Evolutionary conservation across 2,888 invertebrate genomes (phyloP), one percentile per base, ranked within the genome.

Genomic region (Scaptomyza caliginosa): DNA sequence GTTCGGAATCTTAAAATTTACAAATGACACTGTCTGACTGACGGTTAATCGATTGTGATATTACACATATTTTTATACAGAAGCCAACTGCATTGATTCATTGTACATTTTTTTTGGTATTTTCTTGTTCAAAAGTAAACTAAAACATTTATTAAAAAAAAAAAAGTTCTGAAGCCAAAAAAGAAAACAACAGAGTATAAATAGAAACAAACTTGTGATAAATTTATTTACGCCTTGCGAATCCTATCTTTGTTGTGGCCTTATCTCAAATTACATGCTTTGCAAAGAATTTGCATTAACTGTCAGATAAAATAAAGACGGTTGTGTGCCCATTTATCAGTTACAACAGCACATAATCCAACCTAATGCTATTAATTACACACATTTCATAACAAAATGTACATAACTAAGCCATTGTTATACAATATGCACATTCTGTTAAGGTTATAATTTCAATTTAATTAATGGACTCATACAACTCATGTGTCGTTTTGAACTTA

Each of bases 361-460:
- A 38, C 24, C 23, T 63, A 63, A 74, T 42, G 26, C 54, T 30
- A 34, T 72, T 69, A 55, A 74, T 74, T 51, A 43, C 58, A 21
- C 2, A 21, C 21, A 63, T 68, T 74, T 30, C 17, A 36, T 13
- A 39, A 40, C 11, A 26, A 52, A 34, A 52, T 56, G 54, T 45
- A 38, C 42, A 51, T 42, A 42, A 24, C 30, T 51, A 32, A 62
- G 56, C 52, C 43, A n/a, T 40, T 16, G 24, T 8, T 17, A 28
- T 19, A 32, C 23, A 19, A 23, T 16, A 36, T 46, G 39, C 16
- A 54, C 49, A 60, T 40, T 38, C 32, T 40, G 69, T 63, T 50
- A 63, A 55, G 49, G 68, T 68, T 40, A 74, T 69, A 58, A 69
- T 54, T 43, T 58, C 46, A 63, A 34, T 58, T 63, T 69, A 74